Base-by-base conservation (phyloP, 2,888 invertebrate species). In the Agriotes lineatus region DNA sequence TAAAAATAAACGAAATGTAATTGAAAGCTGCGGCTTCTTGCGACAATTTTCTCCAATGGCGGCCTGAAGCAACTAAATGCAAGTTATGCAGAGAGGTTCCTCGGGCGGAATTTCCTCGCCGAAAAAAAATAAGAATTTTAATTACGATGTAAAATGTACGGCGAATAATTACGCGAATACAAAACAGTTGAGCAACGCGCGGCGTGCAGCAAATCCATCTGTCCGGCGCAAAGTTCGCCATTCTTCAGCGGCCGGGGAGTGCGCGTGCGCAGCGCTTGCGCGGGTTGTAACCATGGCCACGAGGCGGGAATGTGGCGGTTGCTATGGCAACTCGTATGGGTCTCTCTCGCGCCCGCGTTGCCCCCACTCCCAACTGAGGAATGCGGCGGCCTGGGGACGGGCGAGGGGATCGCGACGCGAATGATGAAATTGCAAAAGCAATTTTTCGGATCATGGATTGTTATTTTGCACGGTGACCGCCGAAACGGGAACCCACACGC, bases 271-370 rank as follows among this genome's bases (percentile, higher is more conserved):
- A 67, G 72, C 78, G 79, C 81, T 74, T 72, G 81, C 81, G 79
- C 79, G 52, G 59, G 59, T 63, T 73, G 75, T 79, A 77, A 76
- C 82, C 81, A 84, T 85, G 85, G 84, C 84, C 81, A 83, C 85
- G 79, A 84, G 85, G 85, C 85, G 85, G 84, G 84, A 82, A 84
- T 85, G 85, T 82, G 84, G 82, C 81, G 80, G 84, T 85, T 79
- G 78, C 82, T 83, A 81, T 84, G 81, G 80, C 82, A 80, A 85
- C 85, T 78, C 73, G 25, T 57, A 35, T 62, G 39, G 65, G 65
- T 71, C 69, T 71, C 69, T 69, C 56, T 67, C 72, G 48, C 59
- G 45, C 68, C 57, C 67, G 59, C 48, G 16, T 57, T 42, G 42
- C 45, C 30, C 65, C 68, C 70, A 65, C 70, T 69, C 57, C 61